Evolutionary conservation across 2,888 invertebrate species (phyloP).

Genomic region (Scelioninae gen. 2): DNA sequence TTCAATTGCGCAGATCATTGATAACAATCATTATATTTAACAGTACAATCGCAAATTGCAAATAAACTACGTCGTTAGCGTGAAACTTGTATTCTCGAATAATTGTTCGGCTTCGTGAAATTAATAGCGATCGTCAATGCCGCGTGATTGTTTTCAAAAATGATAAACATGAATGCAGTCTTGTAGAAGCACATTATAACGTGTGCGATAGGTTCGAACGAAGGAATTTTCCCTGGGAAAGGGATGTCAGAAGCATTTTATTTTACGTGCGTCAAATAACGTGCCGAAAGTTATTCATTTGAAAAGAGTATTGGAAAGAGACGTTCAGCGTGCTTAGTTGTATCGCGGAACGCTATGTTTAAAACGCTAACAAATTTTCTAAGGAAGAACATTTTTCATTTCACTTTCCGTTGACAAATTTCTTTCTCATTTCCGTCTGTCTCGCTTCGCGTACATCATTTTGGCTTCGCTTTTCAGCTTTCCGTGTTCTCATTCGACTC

Average conservation of each 20-base stretch:
- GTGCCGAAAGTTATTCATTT: slow-evolving; percentile 30
- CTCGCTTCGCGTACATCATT: background rate
- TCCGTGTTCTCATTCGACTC: slow-evolving; percentile 5
- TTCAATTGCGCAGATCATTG: slow-evolving; percentile 10
- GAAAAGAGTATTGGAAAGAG: slow-evolving; percentile 22
- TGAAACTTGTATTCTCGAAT: background rate
- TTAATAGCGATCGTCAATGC: slow-evolving; percentile 13
- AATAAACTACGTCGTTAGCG: slow-evolving; percentile 15
- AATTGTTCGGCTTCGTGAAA: slow-evolving; percentile 4
- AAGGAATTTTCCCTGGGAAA: slow-evolving; percentile 3
- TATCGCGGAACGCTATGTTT: slow-evolving; percentile 11
- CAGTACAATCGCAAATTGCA: slow-evolving; percentile 24
- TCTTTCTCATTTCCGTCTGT: background rate
- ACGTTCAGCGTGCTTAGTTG: slow-evolving; percentile 21
- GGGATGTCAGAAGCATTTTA: slow-evolving; percentile 30
- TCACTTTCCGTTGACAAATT: slow-evolving; percentile 5
- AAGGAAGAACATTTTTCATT: slow-evolving; percentile 23
- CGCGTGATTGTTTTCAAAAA: slow-evolving; percentile 28
- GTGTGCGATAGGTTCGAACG: slow-evolving; percentile 37
- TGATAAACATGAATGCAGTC: slow-evolving; percentile 49
- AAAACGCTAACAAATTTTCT: slow-evolving; percentile 31
- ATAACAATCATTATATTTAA: background rate
- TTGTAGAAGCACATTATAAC: slow-evolving; percentile 54
- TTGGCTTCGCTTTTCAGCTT: too few relatives aligned
- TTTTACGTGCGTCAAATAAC: slow-evolving; percentile 38